phyloP scores from a whole-genome alignment of 2,888 invertebrate species.

The Habrosyne pyritoides region DNA sequence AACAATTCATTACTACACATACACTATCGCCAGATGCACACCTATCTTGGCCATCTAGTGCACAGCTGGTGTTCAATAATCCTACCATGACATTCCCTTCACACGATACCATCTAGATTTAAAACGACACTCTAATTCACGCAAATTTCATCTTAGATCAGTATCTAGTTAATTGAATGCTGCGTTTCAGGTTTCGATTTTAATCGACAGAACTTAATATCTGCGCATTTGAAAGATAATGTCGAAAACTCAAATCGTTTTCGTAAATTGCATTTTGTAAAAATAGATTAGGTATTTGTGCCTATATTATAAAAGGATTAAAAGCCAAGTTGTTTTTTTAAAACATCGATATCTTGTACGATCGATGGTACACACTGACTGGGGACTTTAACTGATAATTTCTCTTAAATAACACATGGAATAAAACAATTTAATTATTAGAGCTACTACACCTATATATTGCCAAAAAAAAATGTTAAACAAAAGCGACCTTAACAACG shows the following conservation, averaged over 20 bases:
- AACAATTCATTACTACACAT: too few relatives aligned
- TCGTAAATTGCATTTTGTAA: conserved; percentile 12
- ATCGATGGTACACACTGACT: too few relatives aligned
- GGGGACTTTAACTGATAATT: too few relatives aligned
- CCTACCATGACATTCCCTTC: conserved; percentile 21
- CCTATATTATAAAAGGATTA: neutral
- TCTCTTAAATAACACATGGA: too few relatives aligned
- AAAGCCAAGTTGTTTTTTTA: too few relatives aligned
- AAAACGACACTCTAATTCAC: conserved; percentile 42
- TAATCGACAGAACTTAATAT: conserved; percentile 39
- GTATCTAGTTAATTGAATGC: conserved; percentile 57
- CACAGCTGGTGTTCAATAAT: conserved; percentile 19
- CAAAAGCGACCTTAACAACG: neutral
- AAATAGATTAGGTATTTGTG: neutral
- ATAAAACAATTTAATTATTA: too few relatives aligned
- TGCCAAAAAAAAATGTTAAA: neutral
- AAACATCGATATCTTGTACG: too few relatives aligned
- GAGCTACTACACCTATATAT: neutral
- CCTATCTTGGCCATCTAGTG: neutral
- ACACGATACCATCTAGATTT: conserved; percentile 35
- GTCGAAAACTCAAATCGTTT: conserved; percentile 23
- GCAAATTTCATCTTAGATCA: conserved; percentile 45
- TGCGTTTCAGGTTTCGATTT: conserved; percentile 46
- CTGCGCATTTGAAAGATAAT: conserved; percentile 15
- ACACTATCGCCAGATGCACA: neutral